phyloP scores from a whole-genome alignment of 2,113 vertebrate species.

The Oreochromis niloticus region DNA sequence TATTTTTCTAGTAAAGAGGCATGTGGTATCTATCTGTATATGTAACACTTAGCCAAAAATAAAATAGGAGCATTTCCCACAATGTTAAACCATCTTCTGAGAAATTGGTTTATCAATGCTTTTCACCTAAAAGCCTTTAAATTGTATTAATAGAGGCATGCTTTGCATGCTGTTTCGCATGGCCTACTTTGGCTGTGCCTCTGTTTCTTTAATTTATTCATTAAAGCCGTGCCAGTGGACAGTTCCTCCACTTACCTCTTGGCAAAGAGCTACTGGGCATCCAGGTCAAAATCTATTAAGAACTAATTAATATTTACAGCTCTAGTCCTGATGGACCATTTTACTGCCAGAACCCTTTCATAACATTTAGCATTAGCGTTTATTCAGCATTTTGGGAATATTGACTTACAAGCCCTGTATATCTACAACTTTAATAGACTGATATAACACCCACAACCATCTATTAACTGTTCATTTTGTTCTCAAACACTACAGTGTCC shows the following conservation, averaged over 20 bases:
- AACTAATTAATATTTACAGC: conserved; percentile 5
- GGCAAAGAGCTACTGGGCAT: background rate
- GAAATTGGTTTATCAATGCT: background rate
- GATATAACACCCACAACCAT: background rate
- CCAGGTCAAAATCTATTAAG: background rate
- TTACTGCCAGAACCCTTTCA: background rate
- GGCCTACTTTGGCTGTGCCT: background rate
- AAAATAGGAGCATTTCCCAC: background rate
- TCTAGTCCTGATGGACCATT: background rate
- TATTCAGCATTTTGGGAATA: background rate
- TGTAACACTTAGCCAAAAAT: background rate
- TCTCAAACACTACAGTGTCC: background rate
- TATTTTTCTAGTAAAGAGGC: background rate
- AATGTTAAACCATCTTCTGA: background rate
- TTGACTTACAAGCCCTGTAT: background rate
- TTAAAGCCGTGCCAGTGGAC: background rate
- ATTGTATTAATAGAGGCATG: background rate
- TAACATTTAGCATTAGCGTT: background rate
- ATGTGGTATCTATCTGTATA: background rate
- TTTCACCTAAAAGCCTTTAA: background rate
- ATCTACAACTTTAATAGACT: background rate
- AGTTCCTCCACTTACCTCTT: background rate
- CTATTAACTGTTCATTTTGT: background rate
- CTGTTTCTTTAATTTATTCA: background rate
- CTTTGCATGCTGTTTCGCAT: background rate